Conservation (phyloP, 2,797 vertebrate genomes). For the Hapalemur alaotrensis region DNA sequence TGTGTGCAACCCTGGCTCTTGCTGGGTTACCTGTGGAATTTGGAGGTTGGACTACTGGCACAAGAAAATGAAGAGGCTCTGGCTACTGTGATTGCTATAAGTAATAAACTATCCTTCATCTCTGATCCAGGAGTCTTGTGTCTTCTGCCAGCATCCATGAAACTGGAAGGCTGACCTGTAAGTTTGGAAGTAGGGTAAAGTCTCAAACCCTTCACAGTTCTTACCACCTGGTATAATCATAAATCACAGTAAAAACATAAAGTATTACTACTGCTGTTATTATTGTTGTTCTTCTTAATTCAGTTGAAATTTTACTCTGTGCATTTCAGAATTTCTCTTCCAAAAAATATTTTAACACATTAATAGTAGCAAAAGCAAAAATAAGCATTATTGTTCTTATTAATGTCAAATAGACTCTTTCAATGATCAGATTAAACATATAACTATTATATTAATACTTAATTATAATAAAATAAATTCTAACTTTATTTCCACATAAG, state of each 20-base stretch:
- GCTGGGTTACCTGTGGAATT: not conserved
- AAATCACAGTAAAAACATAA: not conserved
- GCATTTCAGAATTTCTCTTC: not conserved
- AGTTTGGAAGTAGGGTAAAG: not conserved
- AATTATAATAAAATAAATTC: constrained; percentile 26
- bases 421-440: not conserved
- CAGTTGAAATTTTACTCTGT: constrained; percentile 30
- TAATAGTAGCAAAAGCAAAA: constrained; percentile 15
- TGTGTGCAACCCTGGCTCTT: not conserved
- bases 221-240: not conserved
- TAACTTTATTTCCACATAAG: not conserved
- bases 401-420: not conserved
- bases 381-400: not conserved
- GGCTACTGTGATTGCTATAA: not conserved
- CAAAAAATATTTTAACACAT: not conserved
- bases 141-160: not conserved
- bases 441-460: constrained; percentile 19
- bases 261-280: not conserved
- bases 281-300: not conserved
- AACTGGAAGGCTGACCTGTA: not conserved
- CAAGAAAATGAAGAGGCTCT: not conserved
- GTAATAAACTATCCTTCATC: not conserved
- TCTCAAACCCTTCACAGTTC: not conserved
- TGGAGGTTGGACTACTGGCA: not conserved
- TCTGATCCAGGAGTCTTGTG: not conserved